Conservation (phyloP, 2,113 vertebrate genomes). For the Leiothrix lutea region DNA sequence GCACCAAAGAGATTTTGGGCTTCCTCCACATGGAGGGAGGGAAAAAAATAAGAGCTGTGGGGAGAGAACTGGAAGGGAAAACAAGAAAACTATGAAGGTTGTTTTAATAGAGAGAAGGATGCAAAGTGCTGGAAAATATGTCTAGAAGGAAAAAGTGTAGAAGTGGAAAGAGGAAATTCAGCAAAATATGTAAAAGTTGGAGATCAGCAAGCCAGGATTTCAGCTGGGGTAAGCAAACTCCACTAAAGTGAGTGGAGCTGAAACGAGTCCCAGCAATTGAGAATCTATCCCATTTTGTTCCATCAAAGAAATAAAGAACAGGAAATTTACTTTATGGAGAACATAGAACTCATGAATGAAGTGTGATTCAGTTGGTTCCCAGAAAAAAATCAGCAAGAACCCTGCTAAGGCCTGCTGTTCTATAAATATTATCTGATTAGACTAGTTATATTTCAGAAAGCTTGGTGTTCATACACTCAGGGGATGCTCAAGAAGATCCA, state of each 20-base stretch:
- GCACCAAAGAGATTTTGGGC: neutral
- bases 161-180: conserved; percentile 28
- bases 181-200: neutral
- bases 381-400: neutral
- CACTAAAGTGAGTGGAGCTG: neutral
- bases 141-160: conserved; percentile 3
- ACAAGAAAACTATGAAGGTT: neutral
- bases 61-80: neutral
- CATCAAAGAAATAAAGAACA: neutral
- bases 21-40: neutral
- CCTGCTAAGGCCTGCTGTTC: neutral
- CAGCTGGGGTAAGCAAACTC: neutral
- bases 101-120: neutral
- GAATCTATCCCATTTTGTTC: neutral
- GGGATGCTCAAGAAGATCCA: neutral
- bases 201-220: neutral
- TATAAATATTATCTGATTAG: neutral
- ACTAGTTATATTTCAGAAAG: neutral
- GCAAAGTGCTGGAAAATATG: conserved; percentile 2
- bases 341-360: neutral
- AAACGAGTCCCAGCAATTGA: neutral
- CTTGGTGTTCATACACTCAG: neutral
- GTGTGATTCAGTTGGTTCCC: neutral
- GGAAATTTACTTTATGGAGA: neutral
- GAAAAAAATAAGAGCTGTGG: neutral